Conservation (phyloP, 2,888 invertebrate species). For the Polyommatus iphigenia region DNA sequence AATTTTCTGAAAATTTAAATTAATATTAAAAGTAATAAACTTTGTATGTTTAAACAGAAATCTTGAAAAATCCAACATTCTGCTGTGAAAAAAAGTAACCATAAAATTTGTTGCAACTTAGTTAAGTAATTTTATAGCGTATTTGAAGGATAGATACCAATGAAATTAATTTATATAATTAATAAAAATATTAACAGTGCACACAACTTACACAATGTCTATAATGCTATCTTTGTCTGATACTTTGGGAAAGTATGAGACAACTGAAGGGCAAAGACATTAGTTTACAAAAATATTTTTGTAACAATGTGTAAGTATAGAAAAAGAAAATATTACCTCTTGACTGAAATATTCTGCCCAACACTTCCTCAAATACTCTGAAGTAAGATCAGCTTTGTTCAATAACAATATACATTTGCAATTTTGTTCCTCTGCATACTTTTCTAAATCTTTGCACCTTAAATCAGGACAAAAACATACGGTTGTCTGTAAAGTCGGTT, state of each 20-base stretch:
- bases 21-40: not conserved
- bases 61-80: too few species aligned
- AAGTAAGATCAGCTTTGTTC: constrained; percentile 97
- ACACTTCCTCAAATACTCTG: constrained; percentile 85
- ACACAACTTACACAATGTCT: too few species aligned
- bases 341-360: constrained; percentile 94
- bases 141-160: too few species aligned
- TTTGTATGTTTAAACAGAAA: too few species aligned
- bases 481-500: too few species aligned
- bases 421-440: constrained; percentile 69
- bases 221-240: too few species aligned
- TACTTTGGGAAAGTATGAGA: too few species aligned
- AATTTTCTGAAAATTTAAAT: constrained; percentile 79
- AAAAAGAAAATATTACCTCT: constrained; percentile 54
- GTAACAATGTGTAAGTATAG: not conserved
- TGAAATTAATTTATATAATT: too few species aligned
- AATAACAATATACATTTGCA: constrained; percentile 89
- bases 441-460: constrained; percentile 94
- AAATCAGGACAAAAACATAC: constrained; percentile 48
- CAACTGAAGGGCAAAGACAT: not conserved
- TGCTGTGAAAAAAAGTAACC: too few species aligned
- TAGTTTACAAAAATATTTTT: not conserved
- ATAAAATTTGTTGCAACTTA: too few species aligned
- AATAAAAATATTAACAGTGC: too few species aligned
- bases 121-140: too few species aligned